These are phyloP conservation scores for Melanogrammus aeglefinus DNA, from an alignment of 2,797 vertebrate species.

Conservation along the genomic window DNA sequence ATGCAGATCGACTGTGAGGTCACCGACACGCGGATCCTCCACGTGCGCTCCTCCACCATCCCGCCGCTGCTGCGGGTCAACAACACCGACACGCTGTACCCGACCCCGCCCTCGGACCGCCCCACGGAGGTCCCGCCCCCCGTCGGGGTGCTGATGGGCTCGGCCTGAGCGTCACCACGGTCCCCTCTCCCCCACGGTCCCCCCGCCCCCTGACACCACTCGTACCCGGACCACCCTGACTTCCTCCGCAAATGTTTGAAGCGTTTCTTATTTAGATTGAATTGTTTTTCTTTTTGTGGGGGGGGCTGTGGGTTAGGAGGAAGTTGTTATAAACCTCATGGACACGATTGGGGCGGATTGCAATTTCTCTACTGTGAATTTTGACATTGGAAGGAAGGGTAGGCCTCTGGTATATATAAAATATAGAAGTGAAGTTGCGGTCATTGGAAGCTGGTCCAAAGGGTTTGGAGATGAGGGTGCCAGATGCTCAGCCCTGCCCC, in stretches of 20 bases:
- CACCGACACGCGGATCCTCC: constrained; percentile 91
- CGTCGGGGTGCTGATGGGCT: constrained; percentile 72
- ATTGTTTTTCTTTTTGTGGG: not conserved
- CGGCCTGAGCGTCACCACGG: constrained; percentile 46
- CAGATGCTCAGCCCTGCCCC: not conserved
- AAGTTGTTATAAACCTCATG: not conserved
- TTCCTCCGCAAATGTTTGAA: not conserved
- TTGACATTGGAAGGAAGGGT: not conserved
- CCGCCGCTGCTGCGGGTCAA: constrained; percentile 87
- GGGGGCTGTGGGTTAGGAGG: not conserved
- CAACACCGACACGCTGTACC: constrained; percentile 77
- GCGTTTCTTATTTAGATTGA: not conserved
- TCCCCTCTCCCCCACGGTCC: not conserved
- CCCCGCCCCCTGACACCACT: not conserved
- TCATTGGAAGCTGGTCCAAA: not conserved
- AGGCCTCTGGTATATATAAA: not conserved
- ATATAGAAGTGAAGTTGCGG: not conserved
- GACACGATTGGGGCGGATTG: not conserved
- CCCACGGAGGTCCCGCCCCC: constrained; percentile 54
- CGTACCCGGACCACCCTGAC: not conserved
- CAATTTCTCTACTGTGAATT: not conserved
- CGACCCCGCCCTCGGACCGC: constrained; percentile 62
- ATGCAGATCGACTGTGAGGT: constrained; percentile 99
- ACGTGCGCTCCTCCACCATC: constrained; percentile 89
- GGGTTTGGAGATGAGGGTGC: constrained; percentile 13